Percentiles rank a stretch among this genome's conserved stretches.
Conservation (phyloP, 2,888 invertebrate species). For the Erannis defoliaria region DNA sequence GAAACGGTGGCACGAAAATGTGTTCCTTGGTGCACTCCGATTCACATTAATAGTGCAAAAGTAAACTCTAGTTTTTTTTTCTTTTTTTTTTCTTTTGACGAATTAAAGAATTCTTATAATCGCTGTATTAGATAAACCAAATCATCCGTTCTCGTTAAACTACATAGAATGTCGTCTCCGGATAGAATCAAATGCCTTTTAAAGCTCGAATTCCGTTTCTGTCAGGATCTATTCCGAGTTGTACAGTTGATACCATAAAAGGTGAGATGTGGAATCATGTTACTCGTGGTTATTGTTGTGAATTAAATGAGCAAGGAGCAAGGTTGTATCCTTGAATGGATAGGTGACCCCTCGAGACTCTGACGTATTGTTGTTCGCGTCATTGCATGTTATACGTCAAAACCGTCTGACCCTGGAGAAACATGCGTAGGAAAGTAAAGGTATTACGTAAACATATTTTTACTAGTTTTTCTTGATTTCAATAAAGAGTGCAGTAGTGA, state of each 20-base stretch:
- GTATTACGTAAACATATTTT: constrained; percentile 17
- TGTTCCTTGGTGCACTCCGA: constrained; percentile 30
- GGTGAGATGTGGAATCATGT: constrained; percentile 32
- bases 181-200: constrained; percentile 33
- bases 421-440: constrained; percentile 7
- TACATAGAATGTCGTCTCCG: constrained; percentile 32
- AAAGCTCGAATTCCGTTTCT: constrained; percentile 43
- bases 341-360: constrained; percentile 31
- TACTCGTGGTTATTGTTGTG: constrained; percentile 42
- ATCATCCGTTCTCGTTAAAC: constrained; percentile 29
- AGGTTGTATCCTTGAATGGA: constrained; percentile 40
- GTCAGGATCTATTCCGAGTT: constrained; percentile 15
- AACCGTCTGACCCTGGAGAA: constrained; percentile 30
- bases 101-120: constrained; percentile 26
- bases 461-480: neutral
- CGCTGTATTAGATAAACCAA: constrained; percentile 16
- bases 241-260: constrained; percentile 29
- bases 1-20: constrained; percentile 16
- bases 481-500: no score
- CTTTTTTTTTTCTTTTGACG: neutral
- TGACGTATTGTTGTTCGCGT: constrained; percentile 33
- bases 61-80: neutral
- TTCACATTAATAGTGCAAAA: constrained; percentile 18
- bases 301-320: constrained; percentile 41
- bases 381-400: constrained; percentile 21